Conservation (phyloP, 2,797 vertebrate genomes). For the Pipistrellus pipistrellus region DNA sequence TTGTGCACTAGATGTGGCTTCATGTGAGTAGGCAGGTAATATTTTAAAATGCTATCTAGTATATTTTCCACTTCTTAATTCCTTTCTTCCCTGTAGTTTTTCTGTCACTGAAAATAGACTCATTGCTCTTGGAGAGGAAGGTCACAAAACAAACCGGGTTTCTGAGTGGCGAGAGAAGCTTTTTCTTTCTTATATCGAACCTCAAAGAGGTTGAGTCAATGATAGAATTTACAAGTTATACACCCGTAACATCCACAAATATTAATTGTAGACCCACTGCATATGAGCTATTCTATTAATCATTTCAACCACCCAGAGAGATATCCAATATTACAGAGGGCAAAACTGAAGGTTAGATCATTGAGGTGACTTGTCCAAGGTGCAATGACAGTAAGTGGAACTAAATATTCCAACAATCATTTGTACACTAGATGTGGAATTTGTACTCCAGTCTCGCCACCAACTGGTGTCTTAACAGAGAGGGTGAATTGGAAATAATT, state of each 20-base stretch:
- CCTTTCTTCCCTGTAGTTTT: neutral
- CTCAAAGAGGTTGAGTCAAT: neutral
- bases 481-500: neutral
- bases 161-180: neutral
- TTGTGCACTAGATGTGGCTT: neutral
- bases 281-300: neutral
- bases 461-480: neutral
- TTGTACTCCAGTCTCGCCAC: neutral
- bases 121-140: neutral
- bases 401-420: neutral
- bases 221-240: neutral
- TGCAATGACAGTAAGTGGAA: neutral
- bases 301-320: too few relatives aligned
- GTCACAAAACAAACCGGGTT: neutral
- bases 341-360: neutral
- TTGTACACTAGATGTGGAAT: too few relatives aligned
- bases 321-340: neutral
- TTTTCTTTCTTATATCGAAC: neutral
- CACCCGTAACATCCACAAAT: too few relatives aligned
- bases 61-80: neutral
- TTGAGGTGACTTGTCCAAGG: neutral
- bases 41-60: constrained; percentile 27
- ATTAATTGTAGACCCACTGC: neutral
- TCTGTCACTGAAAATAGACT: neutral
- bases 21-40: neutral